Base-by-base conservation (phyloP, 2,888 invertebrate genomes). In the Patella pellucida region DNA sequence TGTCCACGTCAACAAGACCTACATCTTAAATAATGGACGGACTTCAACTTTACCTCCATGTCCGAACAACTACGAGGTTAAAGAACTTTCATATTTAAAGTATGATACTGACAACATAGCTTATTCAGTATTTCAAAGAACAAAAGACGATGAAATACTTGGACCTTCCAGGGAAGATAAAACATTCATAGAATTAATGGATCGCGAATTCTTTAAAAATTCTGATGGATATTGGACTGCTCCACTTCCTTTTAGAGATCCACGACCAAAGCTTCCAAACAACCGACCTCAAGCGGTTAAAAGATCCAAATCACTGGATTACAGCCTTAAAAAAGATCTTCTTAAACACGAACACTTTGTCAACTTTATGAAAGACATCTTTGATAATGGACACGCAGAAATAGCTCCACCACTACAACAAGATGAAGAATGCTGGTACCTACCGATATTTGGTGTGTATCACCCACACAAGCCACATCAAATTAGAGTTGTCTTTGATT, bases 401-500 rank as follows among this genome's bases (percentile, higher is more conserved):
- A 19, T 76, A 5, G 82, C 80, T 3, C 81, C 81, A 12, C 62
- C 73, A 7, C 15, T 75, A 5, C 27, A 56, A 3, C 12, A 71
- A 23, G 71, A 69, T 41, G 73, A 79, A 16, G 81, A 81, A 77
- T 54, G 74, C 27, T 83, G 82, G 82, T 82, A 79, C 69, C 54
- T 83, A 23, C 82, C 82, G 11, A 52, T 78, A 12, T 77, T 79
- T 54, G 83, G 79, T 11, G 81, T 82, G 1, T 81, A 81, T 68
- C 84, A 84, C 68, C 83, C 79, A 7, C 69, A 76, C 54, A 82
- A 81, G 71, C 80, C 76, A 31, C 68, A 70, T n/a, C 68, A 81
- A 54, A 77, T 81, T 3, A 27, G 82, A 31, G 69, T 62, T 14
- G 82, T 81, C 2, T 79, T 82, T 69, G 82, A 80, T 41, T 78